Conservation (phyloP, 2,113 vertebrate species). For the Cygnus atratus region DNA sequence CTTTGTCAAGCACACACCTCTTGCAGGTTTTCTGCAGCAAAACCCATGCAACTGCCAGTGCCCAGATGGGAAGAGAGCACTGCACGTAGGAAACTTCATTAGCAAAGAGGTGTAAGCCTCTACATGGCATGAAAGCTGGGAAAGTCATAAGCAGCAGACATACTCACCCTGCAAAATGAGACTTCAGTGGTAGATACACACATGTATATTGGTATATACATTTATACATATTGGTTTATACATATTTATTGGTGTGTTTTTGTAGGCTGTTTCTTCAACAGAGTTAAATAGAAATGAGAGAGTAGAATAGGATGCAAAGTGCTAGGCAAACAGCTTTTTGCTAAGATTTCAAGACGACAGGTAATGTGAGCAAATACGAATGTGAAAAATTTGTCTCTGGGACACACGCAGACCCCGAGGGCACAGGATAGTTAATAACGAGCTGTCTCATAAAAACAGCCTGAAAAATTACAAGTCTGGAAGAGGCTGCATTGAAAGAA, state of each 20-base stretch:
- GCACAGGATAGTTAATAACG: not conserved
- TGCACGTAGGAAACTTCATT: not conserved
- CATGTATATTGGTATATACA: not conserved
- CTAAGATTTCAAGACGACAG: not conserved
- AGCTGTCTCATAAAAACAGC: not conserved
- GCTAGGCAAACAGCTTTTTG: not conserved
- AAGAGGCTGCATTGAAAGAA: not conserved
- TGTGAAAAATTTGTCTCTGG: not conserved
- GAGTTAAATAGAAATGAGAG: not conserved
- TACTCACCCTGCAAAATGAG: not conserved
- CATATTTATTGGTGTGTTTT: rapidly evolving
- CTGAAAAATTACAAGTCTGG: not conserved
- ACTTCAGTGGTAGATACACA: not conserved
- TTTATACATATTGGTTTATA: not conserved
- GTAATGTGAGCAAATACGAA: not conserved
- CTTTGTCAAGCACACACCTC: not conserved
- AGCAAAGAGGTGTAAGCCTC: not conserved
- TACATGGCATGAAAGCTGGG: not conserved
- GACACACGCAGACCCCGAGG: not conserved
- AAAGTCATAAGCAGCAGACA: not conserved
- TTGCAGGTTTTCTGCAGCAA: not conserved
- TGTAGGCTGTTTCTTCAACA: rapidly evolving
- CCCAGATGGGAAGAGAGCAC: not conserved
- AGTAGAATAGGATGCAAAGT: not conserved
- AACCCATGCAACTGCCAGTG: not conserved